phyloP scores from a whole-genome alignment of 2,797 vertebrate genomes.

The Glossophaga mutica region DNA sequence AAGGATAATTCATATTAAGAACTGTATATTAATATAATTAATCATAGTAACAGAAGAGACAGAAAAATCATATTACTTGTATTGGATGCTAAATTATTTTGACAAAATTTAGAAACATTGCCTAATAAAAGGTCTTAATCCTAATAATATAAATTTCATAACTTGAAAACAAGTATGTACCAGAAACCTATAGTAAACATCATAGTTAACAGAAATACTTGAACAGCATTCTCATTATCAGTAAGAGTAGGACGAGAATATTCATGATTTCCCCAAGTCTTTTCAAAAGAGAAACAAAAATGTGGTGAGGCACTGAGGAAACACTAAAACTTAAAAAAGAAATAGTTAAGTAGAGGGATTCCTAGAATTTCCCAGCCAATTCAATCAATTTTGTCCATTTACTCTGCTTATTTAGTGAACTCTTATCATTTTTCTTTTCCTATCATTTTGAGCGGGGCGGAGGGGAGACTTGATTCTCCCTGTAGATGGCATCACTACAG shows the following conservation, averaged over 20 bases:
- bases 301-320: neutral
- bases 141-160: neutral
- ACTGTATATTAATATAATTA: constrained; percentile 14
- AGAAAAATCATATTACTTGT: constrained; percentile 6
- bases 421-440: neutral
- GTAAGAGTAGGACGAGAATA: neutral
- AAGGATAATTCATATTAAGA: constrained; percentile 34
- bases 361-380: neutral
- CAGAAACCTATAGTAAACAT: constrained; percentile 2
- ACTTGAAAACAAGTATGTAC: neutral
- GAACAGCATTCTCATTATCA: neutral
- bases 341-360: neutral
- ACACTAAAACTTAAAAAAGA: neutral
- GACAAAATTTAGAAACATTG: neutral
- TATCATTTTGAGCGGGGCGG: neutral
- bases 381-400: neutral
- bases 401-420: neutral
- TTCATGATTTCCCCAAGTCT: neutral
- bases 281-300: constrained; percentile 33
- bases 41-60: constrained; percentile 28
- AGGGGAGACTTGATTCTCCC: neutral
- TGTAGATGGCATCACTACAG: neutral
- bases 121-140: neutral
- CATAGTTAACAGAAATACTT: neutral
- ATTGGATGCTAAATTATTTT: constrained; percentile 1